phyloP scores from a whole-genome alignment of 2,888 invertebrate species.

The Lamellibrachia columna region DNA sequence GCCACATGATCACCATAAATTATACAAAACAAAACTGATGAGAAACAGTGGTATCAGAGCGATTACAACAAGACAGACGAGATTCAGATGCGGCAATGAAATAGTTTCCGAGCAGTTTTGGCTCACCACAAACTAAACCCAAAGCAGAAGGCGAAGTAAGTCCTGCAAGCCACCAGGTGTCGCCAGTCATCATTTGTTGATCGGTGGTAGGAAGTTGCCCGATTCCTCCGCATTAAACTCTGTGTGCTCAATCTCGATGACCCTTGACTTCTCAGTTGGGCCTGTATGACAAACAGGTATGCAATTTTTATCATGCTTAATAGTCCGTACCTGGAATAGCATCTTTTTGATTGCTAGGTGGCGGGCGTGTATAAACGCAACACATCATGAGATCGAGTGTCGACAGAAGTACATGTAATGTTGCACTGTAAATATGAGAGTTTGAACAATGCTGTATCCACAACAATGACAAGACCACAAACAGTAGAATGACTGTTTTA shows the following conservation, averaged over 20 bases:
- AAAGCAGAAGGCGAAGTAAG: neutral
- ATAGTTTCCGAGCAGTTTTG: neutral
- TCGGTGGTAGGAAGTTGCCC: neutral
- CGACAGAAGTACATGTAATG: too few species aligned
- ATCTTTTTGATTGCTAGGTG: too few species aligned
- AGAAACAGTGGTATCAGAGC: neutral
- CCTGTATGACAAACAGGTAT: neutral
- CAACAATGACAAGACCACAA: too few species aligned
- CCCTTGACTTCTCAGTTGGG: neutral
- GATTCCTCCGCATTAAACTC: neutral
- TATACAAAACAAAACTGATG: neutral
- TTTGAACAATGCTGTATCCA: too few species aligned
- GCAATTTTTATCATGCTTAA: too few species aligned
- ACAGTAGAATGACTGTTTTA: too few species aligned
- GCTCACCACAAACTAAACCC: neutral
- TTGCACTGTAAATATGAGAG: too few species aligned
- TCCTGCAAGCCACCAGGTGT: neutral
- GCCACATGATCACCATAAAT: neutral
- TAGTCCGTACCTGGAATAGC: too few species aligned
- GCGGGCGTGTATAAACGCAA: too few species aligned
- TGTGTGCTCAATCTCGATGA: slow-evolving; percentile 6
- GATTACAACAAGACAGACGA: neutral
- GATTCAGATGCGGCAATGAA: neutral
- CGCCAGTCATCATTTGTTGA: neutral
- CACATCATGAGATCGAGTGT: too few species aligned